These are phyloP conservation scores for Cephonodes hylas DNA, from an alignment of 2,888 invertebrate species.

Conservation along the genomic window DNA sequence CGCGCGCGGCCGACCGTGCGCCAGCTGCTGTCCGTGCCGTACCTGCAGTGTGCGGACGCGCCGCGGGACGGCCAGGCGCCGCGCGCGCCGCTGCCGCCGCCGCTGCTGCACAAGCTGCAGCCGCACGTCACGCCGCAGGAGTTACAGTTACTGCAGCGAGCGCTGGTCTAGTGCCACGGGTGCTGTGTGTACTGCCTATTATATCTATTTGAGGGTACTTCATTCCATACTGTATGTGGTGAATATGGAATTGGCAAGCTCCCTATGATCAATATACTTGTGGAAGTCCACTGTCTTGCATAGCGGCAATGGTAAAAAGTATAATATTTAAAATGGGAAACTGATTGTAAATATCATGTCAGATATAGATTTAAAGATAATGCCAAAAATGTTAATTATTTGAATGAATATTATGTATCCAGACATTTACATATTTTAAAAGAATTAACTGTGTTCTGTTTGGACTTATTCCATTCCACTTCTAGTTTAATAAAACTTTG, in stretches of 20 bases:
- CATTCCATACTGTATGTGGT: too few species aligned
- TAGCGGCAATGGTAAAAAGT: background rate
- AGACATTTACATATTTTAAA: too few species aligned
- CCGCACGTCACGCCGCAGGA: slow-evolving; percentile 51
- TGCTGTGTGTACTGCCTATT: background rate
- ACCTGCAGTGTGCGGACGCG: slow-evolving; percentile 47
- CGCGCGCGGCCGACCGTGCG: slow-evolving; percentile 87
- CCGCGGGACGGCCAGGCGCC: slow-evolving; percentile 43
- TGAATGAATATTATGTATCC: background rate
- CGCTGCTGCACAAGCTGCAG: slow-evolving; percentile 49
- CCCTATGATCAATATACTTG: too few species aligned
- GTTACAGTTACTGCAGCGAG: slow-evolving; percentile 50
- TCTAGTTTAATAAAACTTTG: too few species aligned
- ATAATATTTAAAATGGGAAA: background rate
- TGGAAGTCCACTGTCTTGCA: too few species aligned
- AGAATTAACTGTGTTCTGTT: too few species aligned
- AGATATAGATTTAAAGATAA: background rate
- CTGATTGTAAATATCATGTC: background rate
- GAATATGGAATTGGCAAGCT: too few species aligned
- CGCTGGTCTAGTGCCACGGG: slow-evolving; percentile 31
- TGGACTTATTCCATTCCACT: too few species aligned
- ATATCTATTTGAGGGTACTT: too few species aligned
- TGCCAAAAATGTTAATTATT: background rate
- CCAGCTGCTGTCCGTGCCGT: slow-evolving; percentile 82
- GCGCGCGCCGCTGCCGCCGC: slow-evolving; percentile 36